phyloP scores from a whole-genome alignment of 2,888 invertebrate genomes.

The Hoplodrina ambigua region DNA sequence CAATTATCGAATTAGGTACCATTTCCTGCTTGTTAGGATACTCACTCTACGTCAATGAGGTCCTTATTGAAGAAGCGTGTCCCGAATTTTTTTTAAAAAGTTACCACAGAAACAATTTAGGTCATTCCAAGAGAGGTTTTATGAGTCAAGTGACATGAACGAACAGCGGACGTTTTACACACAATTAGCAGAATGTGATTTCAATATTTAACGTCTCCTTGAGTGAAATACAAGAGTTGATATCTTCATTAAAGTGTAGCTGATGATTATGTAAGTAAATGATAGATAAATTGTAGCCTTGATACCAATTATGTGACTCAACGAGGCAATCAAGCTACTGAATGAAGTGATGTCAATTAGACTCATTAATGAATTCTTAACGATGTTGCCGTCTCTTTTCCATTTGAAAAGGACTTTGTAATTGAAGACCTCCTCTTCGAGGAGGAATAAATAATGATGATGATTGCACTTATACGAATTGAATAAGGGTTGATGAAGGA shows the following conservation, averaged over 20 bases:
- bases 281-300: constrained; percentile 65
- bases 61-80: constrained; percentile 31
- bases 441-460: constrained; percentile 38
- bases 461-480: constrained; percentile 33
- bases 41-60: constrained; percentile 59
- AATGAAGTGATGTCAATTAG: constrained; percentile 68
- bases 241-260: constrained; percentile 31
- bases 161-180: neutral
- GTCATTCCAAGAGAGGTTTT: neutral
- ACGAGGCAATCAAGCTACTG: constrained; percentile 65
- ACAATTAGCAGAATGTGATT: neutral
- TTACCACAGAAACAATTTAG: neutral
- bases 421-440: constrained; percentile 47
- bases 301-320: constrained; percentile 61
- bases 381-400: constrained; percentile 64
- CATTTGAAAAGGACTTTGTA: constrained; percentile 55
- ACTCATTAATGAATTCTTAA: constrained; percentile 66
- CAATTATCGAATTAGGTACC: constrained; percentile 86
- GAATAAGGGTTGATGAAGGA: constrained; percentile 16
- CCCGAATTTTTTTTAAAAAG: constrained; percentile 17
- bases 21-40: constrained; percentile 77
- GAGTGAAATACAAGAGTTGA: constrained; percentile 19
- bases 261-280: constrained; percentile 60
- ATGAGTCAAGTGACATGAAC: neutral
- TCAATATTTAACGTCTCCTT: neutral